Conservation (phyloP, 1,140 invertebrate species). For the Psilanteris sp. region DNA sequence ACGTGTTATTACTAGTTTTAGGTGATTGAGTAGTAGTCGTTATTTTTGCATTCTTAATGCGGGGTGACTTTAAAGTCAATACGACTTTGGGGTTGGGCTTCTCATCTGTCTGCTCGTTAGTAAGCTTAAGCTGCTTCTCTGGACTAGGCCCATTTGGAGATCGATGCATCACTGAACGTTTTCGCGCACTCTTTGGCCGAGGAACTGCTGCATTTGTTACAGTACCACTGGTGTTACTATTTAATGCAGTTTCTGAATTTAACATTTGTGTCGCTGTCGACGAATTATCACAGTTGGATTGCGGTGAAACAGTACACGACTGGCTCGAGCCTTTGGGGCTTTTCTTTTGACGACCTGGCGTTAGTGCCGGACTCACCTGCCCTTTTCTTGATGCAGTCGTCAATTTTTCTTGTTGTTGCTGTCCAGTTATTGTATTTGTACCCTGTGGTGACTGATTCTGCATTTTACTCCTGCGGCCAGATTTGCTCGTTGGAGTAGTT, state of each 20-base stretch:
- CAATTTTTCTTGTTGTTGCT: slow-evolving; percentile 34
- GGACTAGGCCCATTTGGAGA: slow-evolving; percentile 72
- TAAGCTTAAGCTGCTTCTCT: slow-evolving; percentile 75
- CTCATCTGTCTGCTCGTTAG: slow-evolving; percentile 35
- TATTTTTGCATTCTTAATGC: slow-evolving; percentile 59
- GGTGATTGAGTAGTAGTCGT: slow-evolving; percentile 51
- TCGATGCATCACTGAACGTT: slow-evolving; percentile 67
- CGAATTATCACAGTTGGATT: slow-evolving; percentile 78
- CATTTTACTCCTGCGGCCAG: slow-evolving; percentile 71
- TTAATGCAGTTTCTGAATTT: slow-evolving; percentile 58
- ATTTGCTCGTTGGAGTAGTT: slow-evolving; percentile 57
- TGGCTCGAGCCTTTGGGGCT: slow-evolving; percentile 67
- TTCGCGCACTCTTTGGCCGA: slow-evolving; percentile 72
- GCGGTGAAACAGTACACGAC: slow-evolving; percentile 69
- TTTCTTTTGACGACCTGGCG: slow-evolving; percentile 69
- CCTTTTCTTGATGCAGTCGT: slow-evolving; percentile 49
- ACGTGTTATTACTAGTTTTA: slow-evolving; percentile 74
- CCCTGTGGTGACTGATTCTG: slow-evolving; percentile 71
- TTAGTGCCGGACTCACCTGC: slow-evolving; percentile 46
- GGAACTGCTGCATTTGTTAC: slow-evolving; percentile 51
- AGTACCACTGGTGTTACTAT: slow-evolving; percentile 10
- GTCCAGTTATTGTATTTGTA: slow-evolving; percentile 64
- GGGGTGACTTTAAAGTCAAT: slow-evolving; percentile 54
- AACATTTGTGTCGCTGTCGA: slow-evolving; percentile 69
- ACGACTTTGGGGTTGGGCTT: slow-evolving; percentile 25